Base-by-base conservation (phyloP, 2,113 vertebrate genomes). In the Gracilinanus agilis region DNA sequence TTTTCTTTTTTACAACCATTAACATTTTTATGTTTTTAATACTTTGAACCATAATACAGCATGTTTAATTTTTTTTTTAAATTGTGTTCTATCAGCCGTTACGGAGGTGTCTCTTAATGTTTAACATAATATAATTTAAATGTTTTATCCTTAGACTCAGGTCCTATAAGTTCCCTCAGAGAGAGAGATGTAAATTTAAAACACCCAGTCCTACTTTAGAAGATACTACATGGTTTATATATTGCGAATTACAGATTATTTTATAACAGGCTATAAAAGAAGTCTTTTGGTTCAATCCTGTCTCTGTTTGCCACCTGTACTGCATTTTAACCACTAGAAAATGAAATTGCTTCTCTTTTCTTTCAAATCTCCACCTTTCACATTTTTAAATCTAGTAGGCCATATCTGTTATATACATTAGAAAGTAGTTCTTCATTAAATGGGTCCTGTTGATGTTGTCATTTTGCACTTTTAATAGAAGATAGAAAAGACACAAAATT, bases 31-130 rank as follows among this genome's bases (percentile, higher is more conserved):
- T 5, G 1, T 34, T 55, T 67, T 89, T 55, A 55, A n/a, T 90
- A 75, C 11, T 94, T n/a, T 49, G 3, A 92, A 27, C 34, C 40
- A 67, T 83, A 83, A 83, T 83, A 83, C 2, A 40, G 67, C n/a
- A 83, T 88, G 10, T 24, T 89, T 94, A 83, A 90, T 24, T 55
- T 90, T 93, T 95, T 91, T 88, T 21, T 24, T 61, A 92, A n/a
- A 88, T 55, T 44, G 4, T 93, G 54, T 34, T 94, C 89, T 95
- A 29, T 94, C 67, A 53, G 12, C 29, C 9, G 34, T 9, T 83
- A 11, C 56, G 3, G 91, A 96, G 13, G 56, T 29, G 6, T 49
- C 1, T 90, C 40, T 92, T 40, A 56, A 54, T 49, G 9, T 29
- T 90, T 44, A 94, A 5, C 55, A 91, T 55, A 8, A 88, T 16